Base-by-base conservation (phyloP, 1,140 invertebrate species). In the Drosophila sucinea region DNA sequence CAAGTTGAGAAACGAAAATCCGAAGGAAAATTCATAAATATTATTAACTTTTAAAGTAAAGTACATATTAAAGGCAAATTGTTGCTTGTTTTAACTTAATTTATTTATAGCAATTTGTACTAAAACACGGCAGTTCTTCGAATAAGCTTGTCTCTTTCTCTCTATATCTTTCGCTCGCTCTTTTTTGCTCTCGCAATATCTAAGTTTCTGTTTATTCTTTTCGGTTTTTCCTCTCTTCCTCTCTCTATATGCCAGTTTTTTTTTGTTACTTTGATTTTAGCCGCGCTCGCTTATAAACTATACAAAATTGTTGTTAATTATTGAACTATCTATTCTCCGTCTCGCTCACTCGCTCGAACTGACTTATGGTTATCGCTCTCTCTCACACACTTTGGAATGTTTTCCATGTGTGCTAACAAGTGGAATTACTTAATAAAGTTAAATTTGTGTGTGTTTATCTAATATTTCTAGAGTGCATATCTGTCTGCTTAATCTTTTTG, bases 301-400 rank as follows among this genome's bases (percentile, higher is more conserved):
- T n/a, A 63, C 44, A 51, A 81, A 86, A 76, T 86, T 86, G 67
- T 61, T 86, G 78, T 79, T 81, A 81, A 81, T 86, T 85, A 75
- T 80, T 62, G 44, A 29, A 7, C 55, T 38, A 2, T 40, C 55
- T 38, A 2, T 40, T 29, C 57, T 57, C 35, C n/a, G 25, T 55
- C 27, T 60, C 60, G 55, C 4, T 27, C 33, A 10, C 67, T 32
- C 38, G 29, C 38, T 33, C 33, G 69, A 54, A 44, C 35, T 38
- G 30, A 8, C 38, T 47, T 56, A 40, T n/a, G 11, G n/a, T 17
- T 51, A 8, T 51, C 23, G 56, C 54, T 44, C 33, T 7, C 58
- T 60, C 70, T 51, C 64, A 58, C 30, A 35, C 6, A 35, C 8
- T 25, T 58, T 25, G 56, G 56, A 58, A 58, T 35, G 32, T 58